Conservation (phyloP, 2,888 invertebrate genomes). For the Pandemis cinnamomeana region DNA sequence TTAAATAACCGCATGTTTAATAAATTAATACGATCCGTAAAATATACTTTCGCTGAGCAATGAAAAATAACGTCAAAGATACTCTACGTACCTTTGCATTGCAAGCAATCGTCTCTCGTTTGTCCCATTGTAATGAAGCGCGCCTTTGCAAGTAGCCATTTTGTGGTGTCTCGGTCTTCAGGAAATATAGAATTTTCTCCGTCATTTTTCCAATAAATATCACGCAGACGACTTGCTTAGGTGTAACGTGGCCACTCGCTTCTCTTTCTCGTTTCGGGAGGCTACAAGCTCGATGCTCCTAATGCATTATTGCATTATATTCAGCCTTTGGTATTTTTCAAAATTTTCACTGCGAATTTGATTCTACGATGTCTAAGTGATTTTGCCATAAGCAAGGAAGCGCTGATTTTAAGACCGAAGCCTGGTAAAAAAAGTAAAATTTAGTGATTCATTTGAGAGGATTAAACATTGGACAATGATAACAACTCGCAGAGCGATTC, state of each 20-base stretch:
- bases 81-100: slow-evolving; percentile 41
- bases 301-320: neutral
- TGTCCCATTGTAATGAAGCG: slow-evolving; percentile 25
- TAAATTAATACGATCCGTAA: neutral
- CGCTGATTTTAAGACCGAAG: slow-evolving; percentile 38
- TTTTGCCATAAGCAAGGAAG: slow-evolving; percentile 35
- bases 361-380: slow-evolving; percentile 30
- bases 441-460: slow-evolving; percentile 27
- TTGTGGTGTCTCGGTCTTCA: slow-evolving; percentile 22
- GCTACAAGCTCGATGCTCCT: neutral
- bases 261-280: neutral
- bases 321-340: slow-evolving; percentile 16
- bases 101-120: slow-evolving; percentile 19
- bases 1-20: neutral
- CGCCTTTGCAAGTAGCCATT: slow-evolving; percentile 23
- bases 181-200: slow-evolving; percentile 21
- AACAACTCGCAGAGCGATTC: slow-evolving; percentile 36
- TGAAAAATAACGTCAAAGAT: slow-evolving; percentile 38
- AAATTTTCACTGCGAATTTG: slow-evolving; percentile 24
- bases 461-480: slow-evolving; percentile 20
- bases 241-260: neutral
- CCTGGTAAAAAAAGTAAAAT: slow-evolving; percentile 41
- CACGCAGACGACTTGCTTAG: neutral
- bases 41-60: slow-evolving; percentile 38
- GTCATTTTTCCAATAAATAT: slow-evolving; percentile 9